Base-by-base conservation (phyloP, 2,888 invertebrate species). In the Lomographa bimaculata region DNA sequence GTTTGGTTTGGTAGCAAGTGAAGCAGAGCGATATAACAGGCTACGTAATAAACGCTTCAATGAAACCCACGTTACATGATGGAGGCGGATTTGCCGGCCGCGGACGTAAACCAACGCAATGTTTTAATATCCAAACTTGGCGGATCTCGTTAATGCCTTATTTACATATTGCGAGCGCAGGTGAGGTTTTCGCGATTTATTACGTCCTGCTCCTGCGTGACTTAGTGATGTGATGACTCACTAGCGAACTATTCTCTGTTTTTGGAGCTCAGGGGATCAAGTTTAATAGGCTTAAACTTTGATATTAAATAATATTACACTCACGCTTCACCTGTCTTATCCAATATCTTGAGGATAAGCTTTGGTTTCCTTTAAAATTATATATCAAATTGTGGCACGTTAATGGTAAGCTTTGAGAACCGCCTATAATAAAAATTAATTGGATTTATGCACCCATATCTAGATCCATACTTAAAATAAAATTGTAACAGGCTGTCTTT, bases 41-140 rank as follows among this genome's bases (percentile, higher is more conserved):
- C n/a, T 5, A 12, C 18, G 29, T 49, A 53, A 59, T 71, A 70
- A 70, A 69, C 71, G 69, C 70, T 55, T 64, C 73, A 66, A 72
- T 72, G 73, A 74, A 73, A 74, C 54, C 50, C 56, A 58, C 58
- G 57, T 64, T 63, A 70, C 67, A 65, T 70, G 65, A 65, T 66
- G 64, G 60, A 65, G 63, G 54, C 44, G 50, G 53, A 65, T 63
- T 60, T 59, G 53, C 37, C 35, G 46, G 37, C 50, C 46, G 36
- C 24, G 33, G 21, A 6, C 10, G 19, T 53, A 48, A 53, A 51
- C 42, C 46, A 20, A 36, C 33, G 27, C 42, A 55, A 59, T 61
- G 60, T 60, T 62, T 57, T 58, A 59, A 62, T 58, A 60, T 50
- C 54, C 39, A 34, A 42, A 30, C 34, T 40, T 23, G 29, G 39